Percentiles rank a stretch among this genome's conserved stretches.
Conservation (phyloP, 2,113 vertebrate genomes). For the Scalopus aquaticus region DNA sequence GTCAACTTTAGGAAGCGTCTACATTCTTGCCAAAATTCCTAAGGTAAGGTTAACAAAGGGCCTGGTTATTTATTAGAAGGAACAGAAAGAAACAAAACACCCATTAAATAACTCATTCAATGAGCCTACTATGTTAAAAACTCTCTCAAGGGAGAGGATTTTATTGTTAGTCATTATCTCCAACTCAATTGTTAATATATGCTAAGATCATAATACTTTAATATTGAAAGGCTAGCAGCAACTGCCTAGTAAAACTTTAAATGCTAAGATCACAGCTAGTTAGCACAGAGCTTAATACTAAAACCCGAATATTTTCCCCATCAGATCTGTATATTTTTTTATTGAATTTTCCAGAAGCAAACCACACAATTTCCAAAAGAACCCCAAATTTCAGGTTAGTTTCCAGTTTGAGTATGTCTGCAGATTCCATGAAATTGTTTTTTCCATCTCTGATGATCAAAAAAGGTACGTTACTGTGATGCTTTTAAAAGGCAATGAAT, state of each 20-base stretch:
- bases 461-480: neutral
- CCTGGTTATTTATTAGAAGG: neutral
- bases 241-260: neutral
- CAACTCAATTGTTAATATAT: neutral
- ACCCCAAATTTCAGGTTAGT: neutral
- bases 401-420: constrained; percentile 19
- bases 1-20: neutral
- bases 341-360: neutral
- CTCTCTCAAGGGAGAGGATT: constrained; percentile 1
- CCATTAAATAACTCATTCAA: neutral
- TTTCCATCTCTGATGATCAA: neutral
- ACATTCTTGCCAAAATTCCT: neutral
- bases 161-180: constrained; percentile 2
- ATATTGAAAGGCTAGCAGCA: neutral
- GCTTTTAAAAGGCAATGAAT: constrained; percentile 50
- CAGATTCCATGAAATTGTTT: neutral
- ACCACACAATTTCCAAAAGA: neutral
- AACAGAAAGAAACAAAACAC: constrained; percentile 2
- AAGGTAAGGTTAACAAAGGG: neutral
- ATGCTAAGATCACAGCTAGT: neutral
- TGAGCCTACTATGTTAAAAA: neutral
- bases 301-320: neutral
- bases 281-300: neutral
- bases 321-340: constrained; percentile 34
- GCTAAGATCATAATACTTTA: constrained; percentile 16